These are phyloP conservation scores for Lagopus muta DNA, from an alignment of 2,113 vertebrate species.

Conservation along the genomic window DNA sequence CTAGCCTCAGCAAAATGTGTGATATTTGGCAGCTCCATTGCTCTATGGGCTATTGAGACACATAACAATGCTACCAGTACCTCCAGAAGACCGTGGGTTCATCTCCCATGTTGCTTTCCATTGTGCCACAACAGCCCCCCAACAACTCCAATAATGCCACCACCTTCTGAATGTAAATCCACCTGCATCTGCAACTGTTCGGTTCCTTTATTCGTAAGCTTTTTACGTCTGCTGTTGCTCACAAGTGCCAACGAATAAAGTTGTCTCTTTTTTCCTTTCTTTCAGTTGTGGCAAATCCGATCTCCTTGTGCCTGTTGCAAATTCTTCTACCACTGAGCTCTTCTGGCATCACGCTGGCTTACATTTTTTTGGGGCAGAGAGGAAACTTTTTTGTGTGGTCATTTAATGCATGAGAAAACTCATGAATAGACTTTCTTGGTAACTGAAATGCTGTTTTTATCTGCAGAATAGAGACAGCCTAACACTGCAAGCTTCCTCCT, in stretches of 20 bases:
- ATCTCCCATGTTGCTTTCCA: not conserved
- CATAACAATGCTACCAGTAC: not conserved
- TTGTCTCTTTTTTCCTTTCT: not conserved
- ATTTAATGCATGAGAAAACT: conserved; percentile 71
- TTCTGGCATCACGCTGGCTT: conserved; percentile 27
- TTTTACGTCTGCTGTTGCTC: not conserved
- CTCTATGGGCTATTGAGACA: not conserved
- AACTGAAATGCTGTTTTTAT: conserved; percentile 51
- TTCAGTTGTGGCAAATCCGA: not conserved
- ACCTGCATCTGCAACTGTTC: not conserved
- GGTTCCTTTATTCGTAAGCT: not conserved
- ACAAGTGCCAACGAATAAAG: not conserved
- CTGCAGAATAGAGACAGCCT: conserved; percentile 9
- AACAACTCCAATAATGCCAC: not conserved
- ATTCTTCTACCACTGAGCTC: not conserved
- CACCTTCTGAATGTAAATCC: not conserved
- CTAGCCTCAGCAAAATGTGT: not conserved
- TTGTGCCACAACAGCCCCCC: not conserved
- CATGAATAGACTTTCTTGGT: conserved; percentile 59
- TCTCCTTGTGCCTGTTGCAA: not conserved
- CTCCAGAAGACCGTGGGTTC: not conserved
- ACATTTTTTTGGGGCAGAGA: conserved; percentile 31
- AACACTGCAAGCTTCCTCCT: conserved; percentile 15
- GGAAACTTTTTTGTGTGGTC: conserved; percentile 55
- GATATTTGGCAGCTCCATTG: not conserved